A percentile compares a stretch with the other conserved stretches of the same genome.
phyloP scores from a whole-genome alignment of 2,113 vertebrate genomes.

The Triplophysa siluroides region DNA sequence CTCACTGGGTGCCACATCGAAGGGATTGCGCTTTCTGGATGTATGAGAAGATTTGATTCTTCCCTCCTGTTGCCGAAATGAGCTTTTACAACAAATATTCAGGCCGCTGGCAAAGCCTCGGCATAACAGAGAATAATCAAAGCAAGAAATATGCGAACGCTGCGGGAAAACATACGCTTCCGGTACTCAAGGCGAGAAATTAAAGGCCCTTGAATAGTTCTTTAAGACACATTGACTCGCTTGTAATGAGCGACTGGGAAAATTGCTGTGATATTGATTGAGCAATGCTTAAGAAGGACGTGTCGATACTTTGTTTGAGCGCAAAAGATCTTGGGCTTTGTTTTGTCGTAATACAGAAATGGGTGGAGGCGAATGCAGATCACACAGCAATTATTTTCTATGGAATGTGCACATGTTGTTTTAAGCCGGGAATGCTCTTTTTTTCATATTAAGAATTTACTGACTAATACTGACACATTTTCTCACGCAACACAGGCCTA shows the following conservation, averaged over 20 bases:
- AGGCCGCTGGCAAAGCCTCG: constrained; percentile 48
- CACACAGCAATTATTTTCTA: constrained; percentile 56
- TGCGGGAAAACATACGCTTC: constrained; percentile 51
- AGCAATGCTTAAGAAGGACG: constrained; percentile 65
- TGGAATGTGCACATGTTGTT: constrained; percentile 30
- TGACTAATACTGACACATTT: neutral
- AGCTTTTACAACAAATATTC: constrained; percentile 56
- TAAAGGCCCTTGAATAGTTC: constrained; percentile 58
- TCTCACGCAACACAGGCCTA: neutral
- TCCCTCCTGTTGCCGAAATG: constrained; percentile 44
- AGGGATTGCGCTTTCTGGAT: constrained; percentile 49
- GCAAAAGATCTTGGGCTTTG: constrained; percentile 59
- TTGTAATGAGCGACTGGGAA: constrained; percentile 65
- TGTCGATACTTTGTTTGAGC: constrained; percentile 67
- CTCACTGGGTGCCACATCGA: constrained; percentile 54
- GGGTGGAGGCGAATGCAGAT: constrained; percentile 63
- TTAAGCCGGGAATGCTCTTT: neutral
- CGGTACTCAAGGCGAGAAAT: constrained; percentile 35
- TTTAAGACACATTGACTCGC: constrained; percentile 63
- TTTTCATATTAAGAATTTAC: neutral
- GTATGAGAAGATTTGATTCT: constrained; percentile 51
- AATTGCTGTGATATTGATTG: constrained; percentile 71
- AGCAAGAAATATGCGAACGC: constrained; percentile 35
- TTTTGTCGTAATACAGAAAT: constrained; percentile 65
- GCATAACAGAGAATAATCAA: constrained; percentile 55